phyloP scores from a whole-genome alignment of 23 tunicate species.

The Clavelina lepadiformis region DNA sequence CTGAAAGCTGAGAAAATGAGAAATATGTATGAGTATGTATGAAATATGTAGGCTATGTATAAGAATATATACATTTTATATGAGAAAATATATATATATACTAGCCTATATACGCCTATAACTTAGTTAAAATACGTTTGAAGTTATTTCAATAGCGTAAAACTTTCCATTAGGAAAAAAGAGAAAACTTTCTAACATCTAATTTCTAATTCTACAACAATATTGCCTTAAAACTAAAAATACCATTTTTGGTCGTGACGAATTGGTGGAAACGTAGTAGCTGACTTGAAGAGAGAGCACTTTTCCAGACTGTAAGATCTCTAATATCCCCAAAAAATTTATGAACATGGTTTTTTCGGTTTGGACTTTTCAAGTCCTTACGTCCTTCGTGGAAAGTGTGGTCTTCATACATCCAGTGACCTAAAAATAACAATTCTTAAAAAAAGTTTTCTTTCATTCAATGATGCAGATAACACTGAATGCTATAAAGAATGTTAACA shows the following conservation, averaged over 20 bases:
- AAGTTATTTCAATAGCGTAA: too few species aligned
- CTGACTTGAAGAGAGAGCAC: background rate
- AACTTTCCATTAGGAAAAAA: too few species aligned
- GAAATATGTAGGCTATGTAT: too few species aligned
- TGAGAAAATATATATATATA: too few species aligned
- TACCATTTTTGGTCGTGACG: constrained; percentile 9
- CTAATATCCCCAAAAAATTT: constrained; percentile 19
- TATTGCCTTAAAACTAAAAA: background rate
- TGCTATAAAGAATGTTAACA: too few species aligned
- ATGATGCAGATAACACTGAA: background rate
- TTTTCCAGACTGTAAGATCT: constrained; percentile 27
- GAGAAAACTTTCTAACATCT: too few species aligned
- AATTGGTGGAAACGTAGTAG: constrained; percentile 4
- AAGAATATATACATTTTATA: too few species aligned
- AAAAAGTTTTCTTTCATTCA: background rate
- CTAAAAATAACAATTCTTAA: background rate
- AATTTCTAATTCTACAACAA: too few species aligned
- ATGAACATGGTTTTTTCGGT: constrained; percentile 22
- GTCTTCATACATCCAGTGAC: constrained; percentile 44
- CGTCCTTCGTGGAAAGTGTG: constrained; percentile 22
- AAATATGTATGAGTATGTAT: too few species aligned
- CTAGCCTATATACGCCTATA: too few species aligned
- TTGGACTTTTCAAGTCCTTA: constrained; percentile 26
- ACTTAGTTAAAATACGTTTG: too few species aligned
- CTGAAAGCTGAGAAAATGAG: too few species aligned